Conservation (phyloP, 2,888 invertebrate genomes). For the Unio pictorum region DNA sequence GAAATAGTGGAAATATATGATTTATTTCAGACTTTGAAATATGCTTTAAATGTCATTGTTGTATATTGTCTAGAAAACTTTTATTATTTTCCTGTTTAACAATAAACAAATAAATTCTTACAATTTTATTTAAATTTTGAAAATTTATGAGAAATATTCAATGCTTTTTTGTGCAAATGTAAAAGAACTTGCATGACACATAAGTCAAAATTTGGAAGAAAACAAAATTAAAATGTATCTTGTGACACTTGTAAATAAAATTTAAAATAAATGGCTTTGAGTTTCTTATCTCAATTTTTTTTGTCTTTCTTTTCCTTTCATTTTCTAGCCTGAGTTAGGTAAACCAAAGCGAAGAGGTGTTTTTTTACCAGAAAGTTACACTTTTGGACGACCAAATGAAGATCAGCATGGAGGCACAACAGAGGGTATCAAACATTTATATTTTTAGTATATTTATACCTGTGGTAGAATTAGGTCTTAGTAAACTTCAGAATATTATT, state of each 20-base stretch:
- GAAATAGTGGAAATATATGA: too few species aligned
- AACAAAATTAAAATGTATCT: not conserved
- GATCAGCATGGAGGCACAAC: conserved; percentile 56
- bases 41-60: too few species aligned
- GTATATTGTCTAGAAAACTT: too few species aligned
- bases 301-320: conserved; percentile 9
- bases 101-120: too few species aligned
- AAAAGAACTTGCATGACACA: not conserved
- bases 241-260: not conserved
- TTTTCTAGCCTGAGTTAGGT: conserved; percentile 57
- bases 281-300: not conserved
- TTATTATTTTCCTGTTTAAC: too few species aligned
- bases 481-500: too few species aligned
- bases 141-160: too few species aligned
- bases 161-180: not conserved
- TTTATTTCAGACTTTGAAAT: too few species aligned
- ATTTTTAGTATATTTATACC: not conserved
- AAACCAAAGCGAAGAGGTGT: conserved; percentile 61
- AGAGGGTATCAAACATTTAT: conserved; percentile 49
- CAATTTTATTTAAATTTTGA: too few species aligned
- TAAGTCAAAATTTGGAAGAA: not conserved
- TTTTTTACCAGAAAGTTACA: conserved; percentile 44
- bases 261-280: not conserved
- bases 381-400: conserved; percentile 62
- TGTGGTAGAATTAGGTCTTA: not conserved